Conservation (phyloP, 2,113 vertebrate genomes). For the Protobothrops mucrosquamatus region DNA sequence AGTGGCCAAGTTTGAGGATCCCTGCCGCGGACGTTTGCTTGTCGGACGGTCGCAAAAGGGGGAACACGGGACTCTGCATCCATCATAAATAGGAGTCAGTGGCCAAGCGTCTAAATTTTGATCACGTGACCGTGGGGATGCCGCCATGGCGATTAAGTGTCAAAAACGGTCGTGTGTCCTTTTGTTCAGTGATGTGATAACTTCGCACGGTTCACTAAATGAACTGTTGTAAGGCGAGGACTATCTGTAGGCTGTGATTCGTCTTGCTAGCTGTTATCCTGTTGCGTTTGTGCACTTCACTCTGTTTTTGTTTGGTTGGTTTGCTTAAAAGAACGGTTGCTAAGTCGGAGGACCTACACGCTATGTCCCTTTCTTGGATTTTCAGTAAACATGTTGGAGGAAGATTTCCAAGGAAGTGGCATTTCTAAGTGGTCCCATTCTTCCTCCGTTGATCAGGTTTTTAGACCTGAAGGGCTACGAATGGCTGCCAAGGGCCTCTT, state of each 20-base stretch:
- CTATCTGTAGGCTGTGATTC: not conserved
- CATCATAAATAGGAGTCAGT: not conserved
- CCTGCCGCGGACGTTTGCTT: no score
- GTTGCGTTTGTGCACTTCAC: not conserved
- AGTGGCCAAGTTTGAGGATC: no score
- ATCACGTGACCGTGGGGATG: not conserved
- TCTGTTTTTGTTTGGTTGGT: not conserved
- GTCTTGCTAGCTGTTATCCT: not conserved
- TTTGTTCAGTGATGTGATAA: not conserved
- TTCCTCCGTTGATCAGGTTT: not conserved
- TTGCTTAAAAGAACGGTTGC: not conserved
- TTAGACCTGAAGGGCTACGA: not conserved
- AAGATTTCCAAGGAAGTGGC: not conserved
- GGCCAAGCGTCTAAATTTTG: not conserved
- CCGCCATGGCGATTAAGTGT: not conserved
- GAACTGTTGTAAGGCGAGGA: not conserved
- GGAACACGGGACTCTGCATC: not conserved
- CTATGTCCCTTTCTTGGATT: not conserved
- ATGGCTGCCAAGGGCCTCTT: not conserved
- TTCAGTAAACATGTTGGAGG: not conserved
- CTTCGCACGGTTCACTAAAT: not conserved
- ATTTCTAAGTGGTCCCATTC: not conserved
- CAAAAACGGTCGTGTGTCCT: not conserved
- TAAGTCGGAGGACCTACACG: not conserved
- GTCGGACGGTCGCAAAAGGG: no score